Evolutionary conservation across 2,797 vertebrate genomes (phyloP).

Genomic region (Spheniscus humboldti): DNA sequence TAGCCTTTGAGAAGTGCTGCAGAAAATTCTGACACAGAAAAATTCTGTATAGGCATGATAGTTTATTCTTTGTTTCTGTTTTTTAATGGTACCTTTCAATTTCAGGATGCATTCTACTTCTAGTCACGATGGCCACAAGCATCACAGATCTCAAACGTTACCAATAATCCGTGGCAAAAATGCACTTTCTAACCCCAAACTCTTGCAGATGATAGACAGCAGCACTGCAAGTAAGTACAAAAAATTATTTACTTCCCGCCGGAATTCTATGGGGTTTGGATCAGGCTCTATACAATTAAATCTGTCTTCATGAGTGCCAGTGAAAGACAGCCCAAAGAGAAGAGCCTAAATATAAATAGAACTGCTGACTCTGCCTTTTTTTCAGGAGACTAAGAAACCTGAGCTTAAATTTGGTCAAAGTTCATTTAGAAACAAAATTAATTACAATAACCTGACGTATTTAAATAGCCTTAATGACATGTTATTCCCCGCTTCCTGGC

Average conservation of each 20-base stretch:
- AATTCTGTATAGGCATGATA: neutral
- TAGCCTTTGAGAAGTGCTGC: neutral
- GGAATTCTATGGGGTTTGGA: neutral
- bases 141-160: slow-evolving; percentile 94
- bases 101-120: slow-evolving; percentile 89
- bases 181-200: slow-evolving; percentile 92
- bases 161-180: slow-evolving; percentile 97
- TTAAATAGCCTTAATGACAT: neutral
- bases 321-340: neutral
- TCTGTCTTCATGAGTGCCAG: neutral
- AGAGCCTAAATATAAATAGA: neutral
- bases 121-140: slow-evolving; percentile 88
- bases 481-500: neutral
- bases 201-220: slow-evolving; percentile 94
- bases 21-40: neutral
- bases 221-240: slow-evolving; percentile 78
- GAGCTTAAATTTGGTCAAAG: neutral
- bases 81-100: neutral
- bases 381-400: neutral
- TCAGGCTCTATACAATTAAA: neutral
- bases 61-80: neutral
- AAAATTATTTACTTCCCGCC: neutral
- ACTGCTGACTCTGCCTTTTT: neutral
- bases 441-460: neutral
- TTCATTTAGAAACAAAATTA: neutral